These are phyloP conservation scores for Perca fluviatilis DNA, from an alignment of 2,113 vertebrate species.

Conservation along the genomic window DNA sequence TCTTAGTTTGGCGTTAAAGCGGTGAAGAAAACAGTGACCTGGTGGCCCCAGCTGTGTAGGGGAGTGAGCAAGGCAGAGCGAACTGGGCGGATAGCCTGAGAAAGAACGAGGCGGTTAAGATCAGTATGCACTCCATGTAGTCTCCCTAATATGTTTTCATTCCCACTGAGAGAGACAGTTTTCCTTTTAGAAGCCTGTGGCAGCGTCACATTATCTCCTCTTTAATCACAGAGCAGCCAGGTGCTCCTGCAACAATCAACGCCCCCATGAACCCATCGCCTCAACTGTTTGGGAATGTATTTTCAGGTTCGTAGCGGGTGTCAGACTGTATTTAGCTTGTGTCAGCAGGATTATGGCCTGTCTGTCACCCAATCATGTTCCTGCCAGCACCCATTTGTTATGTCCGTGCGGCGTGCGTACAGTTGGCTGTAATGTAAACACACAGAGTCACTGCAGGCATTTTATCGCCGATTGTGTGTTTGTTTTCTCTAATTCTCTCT, in stretches of 20 bases:
- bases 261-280: slow-evolving; percentile 50
- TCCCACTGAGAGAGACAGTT: slow-evolving; percentile 52
- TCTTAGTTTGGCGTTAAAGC: slow-evolving; percentile 2
- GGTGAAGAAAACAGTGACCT: slow-evolving; percentile 5
- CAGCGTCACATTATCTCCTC: slow-evolving; percentile 62
- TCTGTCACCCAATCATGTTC: slow-evolving; percentile 50
- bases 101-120: slow-evolving; percentile 36
- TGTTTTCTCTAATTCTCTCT: slow-evolving; percentile 48
- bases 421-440: slow-evolving; percentile 46
- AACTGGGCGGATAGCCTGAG: slow-evolving; percentile 27
- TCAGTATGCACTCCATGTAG: slow-evolving; percentile 59
- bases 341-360: slow-evolving; percentile 46
- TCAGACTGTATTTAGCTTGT: slow-evolving; percentile 48
- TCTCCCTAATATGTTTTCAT: slow-evolving; percentile 63
- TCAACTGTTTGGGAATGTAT: slow-evolving; percentile 39
- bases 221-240: slow-evolving; percentile 74
- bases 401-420: background rate
- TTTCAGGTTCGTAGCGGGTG: slow-evolving; percentile 46
- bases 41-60: slow-evolving; percentile 31
- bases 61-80: background rate
- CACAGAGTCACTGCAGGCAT: slow-evolving; percentile 42
- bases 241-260: slow-evolving; percentile 55
- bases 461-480: slow-evolving; percentile 17
- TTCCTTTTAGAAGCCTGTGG: slow-evolving; percentile 49
- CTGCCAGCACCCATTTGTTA: slow-evolving; percentile 50